Conservation (phyloP, 2,888 invertebrate species). For the Amphiduros pacificus region DNA sequence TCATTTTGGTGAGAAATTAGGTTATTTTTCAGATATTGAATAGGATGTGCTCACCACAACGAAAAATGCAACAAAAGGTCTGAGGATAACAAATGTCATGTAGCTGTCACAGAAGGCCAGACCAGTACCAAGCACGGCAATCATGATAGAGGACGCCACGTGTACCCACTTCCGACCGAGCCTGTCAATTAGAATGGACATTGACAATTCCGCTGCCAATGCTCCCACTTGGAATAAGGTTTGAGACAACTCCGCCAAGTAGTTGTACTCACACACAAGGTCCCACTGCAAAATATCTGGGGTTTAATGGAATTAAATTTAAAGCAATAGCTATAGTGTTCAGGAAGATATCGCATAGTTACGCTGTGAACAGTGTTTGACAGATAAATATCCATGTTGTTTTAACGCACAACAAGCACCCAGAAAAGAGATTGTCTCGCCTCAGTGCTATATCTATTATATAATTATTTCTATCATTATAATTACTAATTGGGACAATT, state of each 20-base stretch:
- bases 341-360: too few species aligned
- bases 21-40: too few species aligned
- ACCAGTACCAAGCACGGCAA: background rate
- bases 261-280: conserved; percentile 8
- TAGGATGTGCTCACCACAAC: background rate
- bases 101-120: background rate
- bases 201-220: background rate
- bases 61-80: background rate
- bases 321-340: too few species aligned
- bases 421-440: too few species aligned
- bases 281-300: conserved; percentile 22
- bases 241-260: conserved; percentile 6
- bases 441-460: too few species aligned
- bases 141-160: background rate
- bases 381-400: too few species aligned
- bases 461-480: too few species aligned
- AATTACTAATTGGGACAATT: too few species aligned
- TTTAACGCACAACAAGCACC: too few species aligned
- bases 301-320: too few species aligned
- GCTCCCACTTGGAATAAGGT: background rate
- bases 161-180: background rate
- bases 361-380: too few species aligned
- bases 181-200: background rate
- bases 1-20: too few species aligned
- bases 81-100: conserved; percentile 1